Base-by-base conservation (phyloP, 37 sponge, comb jelly and placozoan species). In the Theonella swinhoei region DNA sequence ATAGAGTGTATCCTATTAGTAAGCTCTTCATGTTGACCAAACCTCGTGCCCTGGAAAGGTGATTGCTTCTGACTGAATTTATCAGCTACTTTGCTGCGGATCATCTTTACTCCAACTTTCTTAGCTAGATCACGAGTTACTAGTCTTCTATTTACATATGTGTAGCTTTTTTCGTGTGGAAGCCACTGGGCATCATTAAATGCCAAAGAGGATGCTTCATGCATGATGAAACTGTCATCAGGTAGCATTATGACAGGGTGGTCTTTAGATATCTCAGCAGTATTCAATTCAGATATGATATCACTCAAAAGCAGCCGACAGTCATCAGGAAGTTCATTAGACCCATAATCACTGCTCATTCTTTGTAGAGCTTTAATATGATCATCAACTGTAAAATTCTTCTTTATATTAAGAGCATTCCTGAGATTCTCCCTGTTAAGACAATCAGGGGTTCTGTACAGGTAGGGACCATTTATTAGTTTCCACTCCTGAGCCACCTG, bases 141-240 rank as follows among this genome's bases (percentile, higher is more conserved):
- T 7, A 25, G 54, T 47, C 14, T 79, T 20, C 47, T 39, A 28
- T 83, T 41, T 0, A 89, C 67, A 67, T 62, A 84, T 0, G 4
- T 60, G 0, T 39, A 36, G 20, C 66, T 29, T 4, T 75, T 47
- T 9, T 79, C 80, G 25, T 28, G 33, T 75, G 69, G 59, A 39
- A 60, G 68, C 80, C 85, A 84, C 23, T 74, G 76, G 9, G 81
- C 75, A 62, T 90, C 90, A 68, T 90, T 85, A 75, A 68, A 85
- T 8, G 81, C 68, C 24, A 90, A 34, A 20, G 74, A 40, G 23
- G 62, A 25, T 7, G 80, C 86, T 20, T 39, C 59, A 29, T n/a
- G 64, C 24, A 90, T 25, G 42, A 79, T 39, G 59, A 42, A 85
- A 1, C 39, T 20, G 25, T 76, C 68, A 66, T 90, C 81, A 38